These are phyloP conservation scores for Silurus glanis DNA, from an alignment of 2,113 vertebrate species.

Conservation along the genomic window DNA sequence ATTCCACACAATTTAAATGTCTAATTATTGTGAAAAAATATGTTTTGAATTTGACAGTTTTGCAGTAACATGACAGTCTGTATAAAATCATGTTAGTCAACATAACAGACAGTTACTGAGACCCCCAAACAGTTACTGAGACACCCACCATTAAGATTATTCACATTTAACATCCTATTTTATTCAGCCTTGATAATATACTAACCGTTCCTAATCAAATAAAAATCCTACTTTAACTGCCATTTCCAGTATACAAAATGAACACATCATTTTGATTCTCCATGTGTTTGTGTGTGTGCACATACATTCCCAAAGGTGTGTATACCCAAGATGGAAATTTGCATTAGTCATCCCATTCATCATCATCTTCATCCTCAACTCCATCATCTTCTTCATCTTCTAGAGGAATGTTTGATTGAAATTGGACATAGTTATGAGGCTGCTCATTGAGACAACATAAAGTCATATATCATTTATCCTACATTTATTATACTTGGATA, in stretches of 20 bases:
- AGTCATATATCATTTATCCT: not conserved
- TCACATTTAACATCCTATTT: not conserved
- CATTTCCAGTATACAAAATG: too few relatives aligned
- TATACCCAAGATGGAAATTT: not conserved
- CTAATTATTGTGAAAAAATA: not conserved
- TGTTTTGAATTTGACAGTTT: not conserved
- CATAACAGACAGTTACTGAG: not conserved
- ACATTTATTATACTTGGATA: not conserved
- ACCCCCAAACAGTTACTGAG: not conserved
- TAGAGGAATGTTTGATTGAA: constrained; percentile 44
- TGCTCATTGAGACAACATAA: not conserved
- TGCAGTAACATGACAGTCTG: not conserved
- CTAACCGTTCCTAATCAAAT: not conserved
- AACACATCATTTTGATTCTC: not conserved
- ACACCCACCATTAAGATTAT: not conserved
- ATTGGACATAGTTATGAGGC: not conserved
- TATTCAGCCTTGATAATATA: not conserved
- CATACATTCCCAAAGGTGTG: not conserved
- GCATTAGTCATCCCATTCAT: constrained; percentile 77
- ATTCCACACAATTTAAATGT: not conserved
- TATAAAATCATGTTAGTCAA: not conserved
- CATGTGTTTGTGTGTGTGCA: not conserved
- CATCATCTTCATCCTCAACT: constrained; percentile 74
- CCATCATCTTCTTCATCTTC: constrained; percentile 75
- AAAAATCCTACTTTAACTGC: not conserved